These are phyloP conservation scores for Geotrupes spiniger DNA, from an alignment of 2,888 invertebrate genomes.

Conservation along the genomic window DNA sequence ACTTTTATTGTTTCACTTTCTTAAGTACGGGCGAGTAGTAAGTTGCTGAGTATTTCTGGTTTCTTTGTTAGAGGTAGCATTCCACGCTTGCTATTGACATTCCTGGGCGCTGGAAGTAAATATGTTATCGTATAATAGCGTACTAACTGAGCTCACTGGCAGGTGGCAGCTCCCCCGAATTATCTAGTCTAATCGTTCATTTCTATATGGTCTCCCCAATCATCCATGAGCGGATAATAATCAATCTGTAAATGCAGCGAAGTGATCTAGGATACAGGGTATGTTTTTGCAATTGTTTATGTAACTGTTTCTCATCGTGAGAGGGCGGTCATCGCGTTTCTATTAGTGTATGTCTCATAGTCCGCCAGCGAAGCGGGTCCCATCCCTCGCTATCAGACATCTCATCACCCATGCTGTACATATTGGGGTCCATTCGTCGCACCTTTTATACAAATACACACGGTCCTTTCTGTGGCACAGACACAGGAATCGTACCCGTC, in stretches of 20 bases:
- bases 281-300: constrained; percentile 89
- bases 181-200: constrained; percentile 30
- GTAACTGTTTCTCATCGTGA: constrained; percentile 52
- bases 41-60: constrained; percentile 6
- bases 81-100: constrained; percentile 50
- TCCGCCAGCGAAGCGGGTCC: constrained; percentile 41
- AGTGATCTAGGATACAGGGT: constrained; percentile 91
- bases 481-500: constrained; percentile 44
- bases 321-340: constrained; percentile 43
- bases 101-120: constrained; percentile 45
- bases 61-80: constrained; percentile 33
- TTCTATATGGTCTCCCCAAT: constrained; percentile 18
- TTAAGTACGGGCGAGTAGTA: not conserved
- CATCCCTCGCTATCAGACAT: constrained; percentile 34
- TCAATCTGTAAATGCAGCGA: constrained; percentile 56
- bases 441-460: constrained; percentile 44
- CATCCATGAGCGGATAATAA: constrained; percentile 25
- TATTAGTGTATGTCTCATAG: constrained; percentile 36
- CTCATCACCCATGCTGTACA: constrained; percentile 43
- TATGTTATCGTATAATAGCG: constrained; percentile 15
- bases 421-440: constrained; percentile 48
- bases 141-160: constrained; percentile 28
- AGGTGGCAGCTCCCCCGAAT: constrained; percentile 27
- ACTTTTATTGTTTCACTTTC: constrained; percentile 19
- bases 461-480: constrained; percentile 43